phyloP scores from a whole-genome alignment of 2,797 vertebrate species.

The Alosa sapidissima region DNA sequence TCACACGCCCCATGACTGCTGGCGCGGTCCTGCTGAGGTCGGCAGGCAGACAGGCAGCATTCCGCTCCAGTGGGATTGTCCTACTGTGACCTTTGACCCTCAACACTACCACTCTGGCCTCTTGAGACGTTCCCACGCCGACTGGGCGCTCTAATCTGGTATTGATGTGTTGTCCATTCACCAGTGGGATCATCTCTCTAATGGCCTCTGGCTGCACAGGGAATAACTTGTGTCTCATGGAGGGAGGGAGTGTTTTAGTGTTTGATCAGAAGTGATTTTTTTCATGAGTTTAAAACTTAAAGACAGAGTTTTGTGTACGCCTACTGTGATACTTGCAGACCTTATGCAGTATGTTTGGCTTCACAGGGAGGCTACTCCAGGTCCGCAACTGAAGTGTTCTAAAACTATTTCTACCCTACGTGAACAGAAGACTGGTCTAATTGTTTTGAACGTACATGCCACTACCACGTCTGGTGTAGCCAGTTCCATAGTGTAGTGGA shows the following conservation, averaged over 20 bases:
- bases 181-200: not conserved
- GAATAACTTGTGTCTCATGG: too few relatives aligned
- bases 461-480: too few relatives aligned
- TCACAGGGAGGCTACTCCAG: too few relatives aligned
- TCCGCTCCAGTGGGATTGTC: not conserved
- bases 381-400: too few relatives aligned
- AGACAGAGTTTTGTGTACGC: not conserved
- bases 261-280: not conserved
- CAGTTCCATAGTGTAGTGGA: too few relatives aligned
- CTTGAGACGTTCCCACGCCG: conserved; percentile 14
- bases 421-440: too few relatives aligned
- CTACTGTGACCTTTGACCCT: not conserved
- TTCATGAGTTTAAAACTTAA: not conserved
- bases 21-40: not conserved
- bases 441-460: too few relatives aligned
- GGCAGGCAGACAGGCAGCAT: not conserved
- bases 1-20: not conserved
- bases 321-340: not conserved
- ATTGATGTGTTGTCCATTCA: not conserved
- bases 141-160: not conserved
- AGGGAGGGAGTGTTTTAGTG: not conserved
- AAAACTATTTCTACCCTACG: too few relatives aligned
- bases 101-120: not conserved
- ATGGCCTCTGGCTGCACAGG: not conserved
- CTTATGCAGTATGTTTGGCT: not conserved